Base-by-base conservation (phyloP, 2,888 invertebrate species). In the Lasioglossum lativentre region DNA sequence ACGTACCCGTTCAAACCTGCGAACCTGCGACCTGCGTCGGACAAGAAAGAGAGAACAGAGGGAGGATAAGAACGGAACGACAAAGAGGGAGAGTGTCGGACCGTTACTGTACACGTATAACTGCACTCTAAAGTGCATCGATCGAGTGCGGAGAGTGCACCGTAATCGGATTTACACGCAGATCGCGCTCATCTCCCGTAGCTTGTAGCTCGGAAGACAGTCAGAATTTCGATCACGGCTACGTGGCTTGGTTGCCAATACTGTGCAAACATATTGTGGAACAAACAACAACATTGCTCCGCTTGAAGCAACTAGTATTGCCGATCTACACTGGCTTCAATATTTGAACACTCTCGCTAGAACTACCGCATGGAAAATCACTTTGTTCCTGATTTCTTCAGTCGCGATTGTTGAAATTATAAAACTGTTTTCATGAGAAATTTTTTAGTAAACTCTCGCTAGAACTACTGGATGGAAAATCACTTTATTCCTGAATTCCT, bases 81-180 rank as follows among this genome's bases (percentile, higher is more conserved):
- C 34, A 23, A n/a, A 52, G 47, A 59, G 27, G 40, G 19, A 75
- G 74, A 56, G 75, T 74, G 82, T 85, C 75, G 84, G 86, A 92
- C 90, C 88, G 90, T 92, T 92, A 90, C 78, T 59, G 27, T 63
- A 81, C 86, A 90, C 84, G 86, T 88, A 40, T 40, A 91, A 90
- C 86, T 87, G 87, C 83, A 80, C 88, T 89, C 79, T 75, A 86
- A 63, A 91, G 89, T 87, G 89, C 89, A 91, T 90, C 87, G 89
- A 91, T 92, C 89, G 89, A 86, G 84, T 85, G 87, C 85, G 80
- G 80, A 83, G 85, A 75, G 86, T 78, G 82, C 87, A 78, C 68
- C 52, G 78, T 86, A 90, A 90, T 89, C 86, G 86, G 66, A 89
- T 90, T 91, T 88, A 86, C 91, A 89, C 87, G 85, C 83, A 78